Evolutionary conservation across 2,113 vertebrate species (phyloP).

Genomic region (Phrynocephalus versicolor): DNA sequence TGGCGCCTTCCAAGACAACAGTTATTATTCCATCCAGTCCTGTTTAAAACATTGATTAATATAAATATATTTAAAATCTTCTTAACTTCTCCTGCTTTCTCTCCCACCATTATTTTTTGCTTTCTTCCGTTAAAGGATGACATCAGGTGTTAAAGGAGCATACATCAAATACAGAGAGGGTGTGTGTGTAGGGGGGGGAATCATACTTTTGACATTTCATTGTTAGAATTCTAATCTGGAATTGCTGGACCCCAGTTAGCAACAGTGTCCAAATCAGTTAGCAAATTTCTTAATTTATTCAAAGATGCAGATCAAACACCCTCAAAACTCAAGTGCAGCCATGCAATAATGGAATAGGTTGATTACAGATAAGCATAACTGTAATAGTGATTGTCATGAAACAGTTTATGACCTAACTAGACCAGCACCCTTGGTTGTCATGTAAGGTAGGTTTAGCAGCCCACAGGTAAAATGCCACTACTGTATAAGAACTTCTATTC

Average conservation of each 20-base stretch:
- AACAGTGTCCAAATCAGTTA: background rate
- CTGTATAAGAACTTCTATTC: background rate
- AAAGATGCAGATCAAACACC: background rate
- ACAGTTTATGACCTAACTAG: background rate
- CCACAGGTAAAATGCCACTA: background rate
- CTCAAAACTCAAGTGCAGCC: too few relatives aligned
- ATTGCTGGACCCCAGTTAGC: background rate
- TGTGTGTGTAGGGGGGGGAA: too few relatives aligned
- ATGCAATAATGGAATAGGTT: background rate
- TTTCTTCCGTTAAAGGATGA: background rate
- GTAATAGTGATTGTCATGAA: too few relatives aligned
- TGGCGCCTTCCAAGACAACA: slow-evolving; percentile 61
- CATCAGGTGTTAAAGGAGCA: background rate
- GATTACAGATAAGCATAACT: background rate
- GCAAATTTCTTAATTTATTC: background rate
- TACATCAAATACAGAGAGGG: background rate
- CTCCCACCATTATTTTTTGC: background rate
- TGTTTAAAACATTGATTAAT: slow-evolving; percentile 32
- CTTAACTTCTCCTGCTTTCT: background rate
- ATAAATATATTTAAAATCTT: background rate
- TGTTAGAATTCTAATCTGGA: too few relatives aligned
- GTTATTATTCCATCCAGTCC: slow-evolving; percentile 71
- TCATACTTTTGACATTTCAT: background rate
- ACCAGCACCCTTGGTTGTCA: background rate
- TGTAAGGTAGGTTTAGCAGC: background rate